Base-by-base conservation (phyloP, 2,113 vertebrate species). In the Scytalopus superciliaris region DNA sequence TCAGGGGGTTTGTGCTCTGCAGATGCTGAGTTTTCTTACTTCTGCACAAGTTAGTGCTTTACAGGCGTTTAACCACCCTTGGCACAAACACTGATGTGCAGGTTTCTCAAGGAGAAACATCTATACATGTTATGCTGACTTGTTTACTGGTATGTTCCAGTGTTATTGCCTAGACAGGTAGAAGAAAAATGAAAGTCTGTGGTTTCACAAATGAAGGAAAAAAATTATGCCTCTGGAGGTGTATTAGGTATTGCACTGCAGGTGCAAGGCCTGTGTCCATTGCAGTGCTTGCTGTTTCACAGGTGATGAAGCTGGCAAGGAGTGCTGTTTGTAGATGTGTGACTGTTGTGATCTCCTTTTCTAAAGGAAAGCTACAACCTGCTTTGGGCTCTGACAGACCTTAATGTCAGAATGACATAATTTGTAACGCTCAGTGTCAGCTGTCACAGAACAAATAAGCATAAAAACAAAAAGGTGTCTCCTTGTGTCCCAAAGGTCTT, bases 11-110 rank as follows among this genome's bases (percentile, higher is more conserved):
- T 78, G 40, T 47, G 33, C 31, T 77, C 19, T 78, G 78, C n/a
- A 52, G 49, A 4, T 90, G 45, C 49, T 44, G 42, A 63, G 21
- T 39, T 27, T 35, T 63, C 31, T 28, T 69, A 19, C 68, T 87
- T 64, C 40, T 82, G 10, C 68, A n/a, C 19, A 47, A 78, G 85
- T 76, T 93, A 93, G 90, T 76, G 70, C 93, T 94, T 93, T 77
- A 55, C 37, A 45, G 42, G 12, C 60, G n/a, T 47, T 93, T 92
- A 88, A 80, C 42, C n/a, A 23, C 3, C 12, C 2, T 4, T 73
- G 40, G 42, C 25, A 22, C 42, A 86, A 74, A 62, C 59, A 42
- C 5, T 49, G 45, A 23, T 21, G 31, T 62, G 2, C 0, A 44
- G 35, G 6, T 86, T 90, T 86, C 57, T 90, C 19, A 62, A 42